A percentile compares a stretch with the other conserved stretches of the same genome.
These are phyloP conservation scores for Orientallactaga sibirica DNA, from an alignment of 2,797 vertebrate species.

Conservation along the genomic window DNA sequence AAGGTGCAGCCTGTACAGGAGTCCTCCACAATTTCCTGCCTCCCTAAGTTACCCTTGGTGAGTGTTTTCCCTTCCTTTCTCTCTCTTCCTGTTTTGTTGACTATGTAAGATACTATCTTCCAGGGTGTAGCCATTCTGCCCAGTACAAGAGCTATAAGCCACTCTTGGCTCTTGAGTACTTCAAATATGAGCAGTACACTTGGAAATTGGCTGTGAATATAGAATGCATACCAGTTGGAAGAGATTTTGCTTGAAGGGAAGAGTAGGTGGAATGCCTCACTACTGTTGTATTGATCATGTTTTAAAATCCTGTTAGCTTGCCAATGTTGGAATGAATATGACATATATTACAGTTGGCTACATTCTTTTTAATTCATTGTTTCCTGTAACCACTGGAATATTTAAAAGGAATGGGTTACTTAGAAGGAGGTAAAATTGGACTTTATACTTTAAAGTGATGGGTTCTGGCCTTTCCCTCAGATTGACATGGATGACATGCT, in stretches of 20 bases:
- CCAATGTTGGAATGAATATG: neutral
- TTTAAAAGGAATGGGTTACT: conserved; percentile 4
- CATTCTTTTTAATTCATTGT: neutral
- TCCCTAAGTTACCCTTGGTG: neutral
- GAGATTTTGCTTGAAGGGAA: neutral
- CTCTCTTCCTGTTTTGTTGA: neutral
- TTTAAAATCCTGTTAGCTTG: neutral
- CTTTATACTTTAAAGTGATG: conserved; percentile 48
- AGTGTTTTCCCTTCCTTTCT: conserved; percentile 34
- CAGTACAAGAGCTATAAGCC: neutral
- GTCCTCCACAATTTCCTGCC: neutral
- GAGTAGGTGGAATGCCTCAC: neutral
- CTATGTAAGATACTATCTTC: neutral
- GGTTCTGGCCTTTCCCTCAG: conserved; percentile 68
- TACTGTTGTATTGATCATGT: neutral
- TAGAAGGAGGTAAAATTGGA: neutral
- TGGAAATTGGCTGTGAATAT: neutral
- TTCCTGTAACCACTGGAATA: neutral
- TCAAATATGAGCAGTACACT: neutral
- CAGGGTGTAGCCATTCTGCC: neutral
- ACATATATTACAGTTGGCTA: neutral
- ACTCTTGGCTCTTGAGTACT: neutral
- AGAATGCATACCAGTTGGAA: neutral
- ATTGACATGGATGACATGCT: conserved; percentile 79
- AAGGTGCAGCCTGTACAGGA: neutral